These are phyloP conservation scores for Vultur gryphus DNA, from an alignment of 2,797 vertebrate genomes.

Conservation along the genomic window DNA sequence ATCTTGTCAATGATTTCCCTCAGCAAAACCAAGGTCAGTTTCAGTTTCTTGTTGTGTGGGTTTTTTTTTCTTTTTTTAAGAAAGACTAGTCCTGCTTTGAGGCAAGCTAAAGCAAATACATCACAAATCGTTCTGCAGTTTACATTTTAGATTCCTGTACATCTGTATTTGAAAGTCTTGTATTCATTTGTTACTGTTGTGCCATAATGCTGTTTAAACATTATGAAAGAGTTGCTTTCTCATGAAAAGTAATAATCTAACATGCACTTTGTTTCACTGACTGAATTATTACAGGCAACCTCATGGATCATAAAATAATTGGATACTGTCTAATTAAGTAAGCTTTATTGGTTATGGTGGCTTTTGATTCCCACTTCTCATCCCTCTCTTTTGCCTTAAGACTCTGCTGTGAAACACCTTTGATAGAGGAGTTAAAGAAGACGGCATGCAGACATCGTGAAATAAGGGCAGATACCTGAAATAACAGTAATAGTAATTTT, in stretches of 20 bases:
- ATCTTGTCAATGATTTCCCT: constrained; percentile 25
- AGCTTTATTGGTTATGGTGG: not conserved
- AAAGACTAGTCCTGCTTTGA: not conserved
- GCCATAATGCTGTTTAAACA: not conserved
- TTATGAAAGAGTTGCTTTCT: not conserved
- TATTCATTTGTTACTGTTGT: not conserved
- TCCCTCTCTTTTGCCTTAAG: not conserved
- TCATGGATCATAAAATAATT: constrained; percentile 14
- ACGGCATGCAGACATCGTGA: not conserved
- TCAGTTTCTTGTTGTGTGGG: not conserved
- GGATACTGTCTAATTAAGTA: not conserved
- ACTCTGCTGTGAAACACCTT: not conserved
- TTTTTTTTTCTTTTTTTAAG: not conserved
- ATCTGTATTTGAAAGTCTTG: not conserved
- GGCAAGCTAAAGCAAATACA: not conserved
- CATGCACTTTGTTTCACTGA: not conserved
- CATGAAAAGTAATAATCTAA: not conserved
- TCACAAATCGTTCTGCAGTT: not conserved
- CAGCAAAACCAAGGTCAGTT: not conserved
- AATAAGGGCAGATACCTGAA: not conserved
- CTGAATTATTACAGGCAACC: not conserved
- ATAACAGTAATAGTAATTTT: not conserved
- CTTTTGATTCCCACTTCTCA: not conserved
- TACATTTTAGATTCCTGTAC: not conserved
- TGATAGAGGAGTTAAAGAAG: not conserved